A percentile compares a stretch with the other conserved stretches of the same genome.
Conservation (phyloP, 2,888 invertebrate genomes). For the Chaetoderma sp. region DNA sequence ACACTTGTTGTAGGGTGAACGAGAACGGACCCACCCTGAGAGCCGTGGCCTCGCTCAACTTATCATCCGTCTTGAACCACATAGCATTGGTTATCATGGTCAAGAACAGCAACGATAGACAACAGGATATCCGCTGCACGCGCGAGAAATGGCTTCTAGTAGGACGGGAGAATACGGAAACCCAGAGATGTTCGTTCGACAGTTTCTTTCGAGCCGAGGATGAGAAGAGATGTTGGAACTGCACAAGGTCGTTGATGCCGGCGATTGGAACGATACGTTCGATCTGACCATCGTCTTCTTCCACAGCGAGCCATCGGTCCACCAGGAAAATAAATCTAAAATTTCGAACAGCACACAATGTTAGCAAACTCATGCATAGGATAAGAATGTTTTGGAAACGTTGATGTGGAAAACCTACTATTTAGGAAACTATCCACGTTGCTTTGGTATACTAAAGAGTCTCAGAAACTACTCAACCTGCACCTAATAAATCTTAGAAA, state of each 20-base stretch:
- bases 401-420: too few relatives aligned
- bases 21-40: conserved; percentile 70
- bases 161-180: conserved; percentile 67
- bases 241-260: conserved; percentile 62
- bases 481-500: too few relatives aligned
- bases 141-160: conserved; percentile 67
- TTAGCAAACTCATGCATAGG: too few relatives aligned
- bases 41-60: conserved; percentile 45
- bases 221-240: conserved; percentile 66
- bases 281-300: conserved; percentile 67
- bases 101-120: conserved; percentile 66
- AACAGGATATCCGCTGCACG: conserved; percentile 68
- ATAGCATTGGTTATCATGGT: conserved; percentile 70
- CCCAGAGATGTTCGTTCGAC: conserved; percentile 68
- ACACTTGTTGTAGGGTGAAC: conserved; percentile 70
- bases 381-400: not conserved
- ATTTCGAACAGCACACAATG: not conserved
- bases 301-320: conserved; percentile 67
- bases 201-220: conserved; percentile 67
- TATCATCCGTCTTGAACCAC: conserved; percentile 63
- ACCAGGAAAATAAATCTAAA: conserved; percentile 65
- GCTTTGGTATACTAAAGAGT: too few relatives aligned
- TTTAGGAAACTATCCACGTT: too few relatives aligned
- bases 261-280: conserved; percentile 68
- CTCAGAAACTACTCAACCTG: too few relatives aligned